Evolutionary conservation across 2,113 vertebrate species (phyloP).

Genomic region (Pituophis catenifer): DNA sequence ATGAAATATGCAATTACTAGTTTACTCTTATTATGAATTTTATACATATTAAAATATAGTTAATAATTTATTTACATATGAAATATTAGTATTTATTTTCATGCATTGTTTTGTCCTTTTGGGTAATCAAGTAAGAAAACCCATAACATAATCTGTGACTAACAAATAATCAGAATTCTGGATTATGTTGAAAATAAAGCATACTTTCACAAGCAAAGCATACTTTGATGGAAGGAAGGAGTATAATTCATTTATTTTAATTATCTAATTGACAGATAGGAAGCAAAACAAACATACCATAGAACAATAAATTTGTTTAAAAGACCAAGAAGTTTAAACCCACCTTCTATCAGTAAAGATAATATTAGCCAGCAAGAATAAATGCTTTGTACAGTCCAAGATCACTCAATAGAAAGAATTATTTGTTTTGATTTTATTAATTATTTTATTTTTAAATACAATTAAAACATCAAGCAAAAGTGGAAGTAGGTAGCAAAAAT

Average conservation of each 20-base stretch:
- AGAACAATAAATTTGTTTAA: background rate
- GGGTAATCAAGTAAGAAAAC: background rate
- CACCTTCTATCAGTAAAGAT: background rate
- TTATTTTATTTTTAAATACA: background rate
- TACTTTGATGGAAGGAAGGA: background rate
- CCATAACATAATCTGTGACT: background rate
- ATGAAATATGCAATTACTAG: background rate
- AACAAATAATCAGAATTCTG: background rate
- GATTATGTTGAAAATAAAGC: background rate
- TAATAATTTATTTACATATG: background rate
- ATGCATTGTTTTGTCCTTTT: background rate
- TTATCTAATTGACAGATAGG: background rate
- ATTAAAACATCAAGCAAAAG: background rate
- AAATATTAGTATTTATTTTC: background rate
- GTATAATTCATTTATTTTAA: background rate
- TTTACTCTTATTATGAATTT: background rate
- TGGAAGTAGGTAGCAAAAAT: background rate
- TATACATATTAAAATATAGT: background rate
- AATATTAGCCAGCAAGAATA: background rate
- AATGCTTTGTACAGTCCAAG: background rate
- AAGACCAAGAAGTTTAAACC: background rate
- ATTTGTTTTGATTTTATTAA: background rate
- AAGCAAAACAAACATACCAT: background rate
- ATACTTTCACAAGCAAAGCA: background rate
- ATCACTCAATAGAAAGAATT: background rate